These are phyloP conservation scores for Syrphus vitripennis DNA, from an alignment of 2,888 invertebrate species.

Conservation along the genomic window DNA sequence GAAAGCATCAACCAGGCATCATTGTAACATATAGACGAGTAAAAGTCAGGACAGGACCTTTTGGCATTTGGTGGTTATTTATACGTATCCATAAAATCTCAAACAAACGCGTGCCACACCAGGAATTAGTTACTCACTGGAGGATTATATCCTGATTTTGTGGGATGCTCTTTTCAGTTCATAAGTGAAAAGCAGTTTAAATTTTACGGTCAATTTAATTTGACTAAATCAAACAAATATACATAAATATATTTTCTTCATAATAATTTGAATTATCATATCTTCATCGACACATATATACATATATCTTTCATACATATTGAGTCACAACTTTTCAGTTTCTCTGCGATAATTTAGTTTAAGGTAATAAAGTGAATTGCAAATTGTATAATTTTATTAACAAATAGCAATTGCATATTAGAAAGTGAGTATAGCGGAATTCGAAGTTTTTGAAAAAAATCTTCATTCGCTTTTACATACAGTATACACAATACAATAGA, in stretches of 20 bases:
- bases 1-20: background rate
- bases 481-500: no score
- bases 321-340: no score
- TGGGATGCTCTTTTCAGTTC: constrained; percentile 18
- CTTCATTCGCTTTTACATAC: no score
- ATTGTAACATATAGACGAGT: no score
- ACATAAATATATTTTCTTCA: background rate
- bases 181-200: background rate
- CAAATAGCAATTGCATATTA: background rate
- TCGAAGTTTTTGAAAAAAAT: background rate
- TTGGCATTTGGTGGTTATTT: constrained; percentile 59
- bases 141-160: constrained; percentile 41
- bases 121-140: constrained; percentile 11
- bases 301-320: background rate
- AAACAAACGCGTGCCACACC: constrained; percentile 41
- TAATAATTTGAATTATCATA: background rate
- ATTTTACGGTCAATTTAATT: constrained; percentile 55
- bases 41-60: constrained; percentile 40
- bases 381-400: background rate
- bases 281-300: background rate
- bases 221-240: constrained; percentile 1
- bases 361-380: background rate
- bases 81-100: constrained; percentile 27
- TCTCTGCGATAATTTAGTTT: background rate
- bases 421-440: background rate